phyloP scores from a whole-genome alignment of 2,888 invertebrate genomes.

The Eilema griseolum region DNA sequence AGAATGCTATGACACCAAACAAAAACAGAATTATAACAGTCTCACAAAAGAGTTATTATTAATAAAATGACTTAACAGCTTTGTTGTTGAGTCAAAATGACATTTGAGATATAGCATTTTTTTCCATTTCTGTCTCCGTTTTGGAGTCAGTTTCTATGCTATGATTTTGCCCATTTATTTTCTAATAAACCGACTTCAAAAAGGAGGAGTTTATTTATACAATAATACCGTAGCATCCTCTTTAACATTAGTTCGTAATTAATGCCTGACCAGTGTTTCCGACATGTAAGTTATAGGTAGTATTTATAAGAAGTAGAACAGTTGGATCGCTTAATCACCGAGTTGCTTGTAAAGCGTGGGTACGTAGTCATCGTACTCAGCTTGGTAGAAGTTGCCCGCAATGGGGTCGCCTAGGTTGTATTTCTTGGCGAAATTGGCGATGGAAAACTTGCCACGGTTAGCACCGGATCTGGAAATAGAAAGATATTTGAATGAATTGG shows the following conservation, averaged over 20 bases:
- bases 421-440: conserved; percentile 89
- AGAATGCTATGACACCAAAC: too few species aligned
- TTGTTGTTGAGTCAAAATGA: too few species aligned
- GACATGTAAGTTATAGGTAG: background rate
- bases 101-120: too few species aligned
- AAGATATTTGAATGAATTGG: background rate
- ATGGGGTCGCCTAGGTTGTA: conserved; percentile 91
- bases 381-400: conserved; percentile 94
- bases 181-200: background rate
- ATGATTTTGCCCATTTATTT: background rate
- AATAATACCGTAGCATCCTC: background rate
- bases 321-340: conserved; percentile 57
- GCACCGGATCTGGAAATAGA: conserved; percentile 72
- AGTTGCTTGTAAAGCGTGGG: conserved; percentile 84
- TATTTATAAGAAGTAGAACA: background rate
- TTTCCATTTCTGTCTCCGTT: background rate
- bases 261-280: background rate
- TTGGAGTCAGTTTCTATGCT: background rate
- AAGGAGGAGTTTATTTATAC: background rate
- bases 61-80: too few species aligned
- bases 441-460: conserved; percentile 75
- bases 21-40: too few species aligned
- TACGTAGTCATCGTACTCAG: conserved; percentile 94
- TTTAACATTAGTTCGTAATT: background rate
- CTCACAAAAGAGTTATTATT: too few species aligned